Conservation (phyloP, 2,888 invertebrate genomes). For the Lochmaea capreae region DNA sequence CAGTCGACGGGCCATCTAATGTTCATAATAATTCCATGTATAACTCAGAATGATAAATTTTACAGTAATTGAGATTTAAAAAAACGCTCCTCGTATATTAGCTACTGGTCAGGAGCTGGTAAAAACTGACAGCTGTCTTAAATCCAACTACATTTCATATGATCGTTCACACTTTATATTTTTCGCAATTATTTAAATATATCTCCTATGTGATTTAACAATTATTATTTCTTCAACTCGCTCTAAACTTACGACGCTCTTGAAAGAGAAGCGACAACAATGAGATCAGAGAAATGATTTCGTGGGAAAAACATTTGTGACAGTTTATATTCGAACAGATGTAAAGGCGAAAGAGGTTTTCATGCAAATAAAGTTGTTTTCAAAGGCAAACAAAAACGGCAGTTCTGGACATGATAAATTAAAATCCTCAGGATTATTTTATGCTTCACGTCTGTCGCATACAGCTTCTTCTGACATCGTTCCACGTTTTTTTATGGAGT, state of each 20-base stretch:
- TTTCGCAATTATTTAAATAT: not conserved
- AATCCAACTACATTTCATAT: no score
- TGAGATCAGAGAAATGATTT: slow-evolving; percentile 36
- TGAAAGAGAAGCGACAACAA: slow-evolving; percentile 13
- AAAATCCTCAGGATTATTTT: slow-evolving; percentile 44
- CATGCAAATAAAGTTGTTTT: slow-evolving; percentile 49
- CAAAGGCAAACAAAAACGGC: slow-evolving; percentile 45
- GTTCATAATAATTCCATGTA: not conserved
- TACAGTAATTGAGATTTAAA: not conserved
- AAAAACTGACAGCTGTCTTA: no score
- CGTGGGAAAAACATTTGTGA: slow-evolving; percentile 40
- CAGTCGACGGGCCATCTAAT: not conserved
- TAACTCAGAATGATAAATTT: not conserved
- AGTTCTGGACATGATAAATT: slow-evolving; percentile 51
- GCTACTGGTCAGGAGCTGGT: no score
- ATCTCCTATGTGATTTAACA: not conserved
- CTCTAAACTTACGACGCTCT: not conserved
- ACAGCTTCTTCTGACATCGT: slow-evolving; percentile 19
- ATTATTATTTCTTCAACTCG: not conserved
- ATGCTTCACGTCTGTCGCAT: slow-evolving; percentile 25
- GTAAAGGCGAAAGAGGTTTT: slow-evolving; percentile 39
- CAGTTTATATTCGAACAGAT: slow-evolving; percentile 45
- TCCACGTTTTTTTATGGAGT: slow-evolving; percentile 14
- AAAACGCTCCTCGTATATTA: not conserved
- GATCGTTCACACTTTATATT: not conserved